Evolutionary conservation across 2,888 invertebrate genomes (phyloP), one percentile per base, ranked within the genome.

Genomic region (Adela reaumurella): DNA sequence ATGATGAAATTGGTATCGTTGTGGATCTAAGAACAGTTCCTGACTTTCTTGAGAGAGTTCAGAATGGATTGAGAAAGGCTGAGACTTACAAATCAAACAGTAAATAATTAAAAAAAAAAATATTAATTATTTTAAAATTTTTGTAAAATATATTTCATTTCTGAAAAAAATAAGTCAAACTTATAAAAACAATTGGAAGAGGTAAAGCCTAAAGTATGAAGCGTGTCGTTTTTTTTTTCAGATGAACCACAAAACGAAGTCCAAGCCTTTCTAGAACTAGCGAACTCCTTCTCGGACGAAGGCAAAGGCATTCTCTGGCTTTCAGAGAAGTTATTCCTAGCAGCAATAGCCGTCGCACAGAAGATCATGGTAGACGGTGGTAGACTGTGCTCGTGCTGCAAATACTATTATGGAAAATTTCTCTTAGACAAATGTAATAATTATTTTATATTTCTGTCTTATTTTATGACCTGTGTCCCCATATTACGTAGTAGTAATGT

Each of bases 231-330:
- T 29, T 24, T 50, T 60, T 62, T 17, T 57, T 59, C 54, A 79
- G 78, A 62, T 11, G 57, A 76, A 8, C 61, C 62, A 17, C 71
- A 70, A 50, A 63, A 66, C n/a, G 78, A 80, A 62, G 63, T 73
- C 50, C 56, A 72, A 2, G 62, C 66, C 43, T 60, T 83, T 2
- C 57, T 84, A 1, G 56, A 59, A 1, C 59, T 82, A 1, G 81
- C 77, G 0, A 50, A 70, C 35, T 49, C 60, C 52, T 83, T 76
- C 54, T 63, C 73, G 18, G 68, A 74, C 43, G 58, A 59, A 50
- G 74, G 72, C 19, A 74, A 74, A 57, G 79, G 78, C 1, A 81
- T 83, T 60, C 62, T 81, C 53, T 84, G 84, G 84, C 59, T 84
- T 11, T 81, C 83, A 0, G 81, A 83, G 55, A 82, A 83, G 57